phyloP scores from a whole-genome alignment of 1,140 invertebrate genomes.

The Drosophila ananassae region DNA sequence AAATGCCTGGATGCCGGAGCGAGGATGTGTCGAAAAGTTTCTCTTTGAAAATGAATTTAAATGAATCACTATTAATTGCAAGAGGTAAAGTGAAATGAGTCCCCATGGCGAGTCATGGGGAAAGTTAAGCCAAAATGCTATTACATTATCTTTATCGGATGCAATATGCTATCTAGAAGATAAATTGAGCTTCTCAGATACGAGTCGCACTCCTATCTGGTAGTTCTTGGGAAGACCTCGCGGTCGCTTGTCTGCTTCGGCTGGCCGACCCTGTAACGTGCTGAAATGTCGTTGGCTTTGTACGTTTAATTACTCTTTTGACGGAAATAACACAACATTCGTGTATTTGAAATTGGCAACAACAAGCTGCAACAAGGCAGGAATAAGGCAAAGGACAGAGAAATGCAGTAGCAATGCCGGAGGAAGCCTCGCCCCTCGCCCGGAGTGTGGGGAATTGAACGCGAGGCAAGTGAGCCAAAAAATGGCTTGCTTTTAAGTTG shows the following conservation, averaged over 20 bases:
- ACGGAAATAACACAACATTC: slow-evolving; percentile 80
- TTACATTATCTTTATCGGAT: too few relatives aligned
- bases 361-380: slow-evolving; percentile 31
- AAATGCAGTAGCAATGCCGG: background rate
- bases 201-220: too few relatives aligned
- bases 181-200: background rate
- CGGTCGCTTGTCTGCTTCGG: slow-evolving; percentile 14
- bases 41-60: background rate
- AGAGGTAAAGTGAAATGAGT: background rate
- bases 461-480: slow-evolving; percentile 14
- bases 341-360: slow-evolving; percentile 57
- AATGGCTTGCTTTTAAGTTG: slow-evolving; percentile 10
- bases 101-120: too few relatives aligned
- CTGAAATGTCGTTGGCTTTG: slow-evolving; percentile 74
- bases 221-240: slow-evolving; percentile 27
- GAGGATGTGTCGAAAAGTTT: slow-evolving; percentile 18
- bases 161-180: background rate
- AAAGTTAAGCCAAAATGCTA: too few relatives aligned
- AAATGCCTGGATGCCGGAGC: slow-evolving; percentile 31
- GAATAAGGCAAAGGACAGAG: background rate
- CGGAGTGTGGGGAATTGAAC: slow-evolving; percentile 18
- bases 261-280: slow-evolving; percentile 33
- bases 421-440: background rate
- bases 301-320: slow-evolving; percentile 81
- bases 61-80: too few relatives aligned